Evolutionary conservation across 2,797 vertebrate species (phyloP), one percentile per base, ranked within the genome.

Genomic region (Anguilla anguilla): DNA sequence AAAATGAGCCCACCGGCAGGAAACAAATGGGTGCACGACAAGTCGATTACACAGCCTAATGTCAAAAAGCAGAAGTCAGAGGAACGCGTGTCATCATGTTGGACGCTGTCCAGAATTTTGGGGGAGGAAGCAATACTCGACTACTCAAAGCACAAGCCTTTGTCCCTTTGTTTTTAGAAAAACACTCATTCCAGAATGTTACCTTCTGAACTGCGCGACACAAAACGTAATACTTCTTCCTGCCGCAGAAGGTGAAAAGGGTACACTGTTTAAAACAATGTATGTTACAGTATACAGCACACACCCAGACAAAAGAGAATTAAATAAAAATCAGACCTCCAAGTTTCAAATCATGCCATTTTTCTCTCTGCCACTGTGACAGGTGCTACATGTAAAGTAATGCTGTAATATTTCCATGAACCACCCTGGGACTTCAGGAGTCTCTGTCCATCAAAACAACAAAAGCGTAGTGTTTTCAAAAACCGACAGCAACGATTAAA

Each of bases 361-460:
- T 39, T 72, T 5, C 13, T 35, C 81, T 84, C 86, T 69, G 87
- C 83, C 51, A 67, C 46, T 35, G 82, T 35, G 82, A 87, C 49
- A 84, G 82, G 57, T 55, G 61, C n/a, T 28, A n/a, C 79, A 87
- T 84, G 55, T 87, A 82, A 82, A 3, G 72, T 17, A 49, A 81
- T 81, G 43, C 77, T 49, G 19, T 49, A 25, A 35, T 31, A 19
- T 17, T 49, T 51, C 77, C 77, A 49, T 81, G 6, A 46, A 49
- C 43, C 39, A 46, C 1, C 15, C 39, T 46, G 39, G 7, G 77
- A 49, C 43, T 46, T 25, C 39, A 81, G 19, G 43, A 43, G 43
- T 1, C 49, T n/a, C 43, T 2, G 22, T 49, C 46, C 6, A 51
- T 10, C 77, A 49, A 28, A 49, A 17, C 17, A 46, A 81, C 43